Base-by-base conservation (phyloP, 2,888 invertebrate genomes). In the Sepiola atlantica region DNA sequence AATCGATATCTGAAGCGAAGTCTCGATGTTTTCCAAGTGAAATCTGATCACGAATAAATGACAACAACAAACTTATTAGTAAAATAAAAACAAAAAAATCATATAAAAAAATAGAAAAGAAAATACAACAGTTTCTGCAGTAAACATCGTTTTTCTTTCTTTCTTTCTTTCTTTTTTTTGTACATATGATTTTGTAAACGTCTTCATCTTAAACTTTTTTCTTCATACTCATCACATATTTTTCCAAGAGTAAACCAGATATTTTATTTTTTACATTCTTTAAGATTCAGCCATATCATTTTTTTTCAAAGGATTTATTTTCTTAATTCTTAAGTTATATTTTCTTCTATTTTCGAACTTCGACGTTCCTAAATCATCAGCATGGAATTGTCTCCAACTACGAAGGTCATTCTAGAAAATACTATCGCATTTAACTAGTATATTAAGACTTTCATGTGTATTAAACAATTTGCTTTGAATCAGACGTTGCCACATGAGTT, bases 1-100 rank as follows among this genome's bases (percentile, higher is more conserved):
- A 54, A 55, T 93, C 54, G 21, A 93, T 93, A 55, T 93, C 32
- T n/a, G 93, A 93, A 32, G 55, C 35, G n/a, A 32, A 28, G 32
- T 93, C 93, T 54, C 28, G 28, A 55, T 93, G 55, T 93, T 93
- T 93, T 93, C 55, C 93, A 93, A 54, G 45, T 93, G 93, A 93
- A 93, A 57, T 54, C 35, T 93, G 93, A 32, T 57, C 54, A 93
- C 55, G 28, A 20, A 93, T 55, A 54, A 54, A 92, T 45, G 24
- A 45, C 21, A 28, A 35, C 14, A 20, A 28, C 32, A 54, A 93
- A 21, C 20, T 54, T 45, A 35, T 54, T 32, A 54, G 24, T 20
- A 16, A 77, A n/a, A 18, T 12, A 45, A 45, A 45, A 45, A 45
- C 8, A 45, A 4, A 45, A 45, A 45, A 45, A 45, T 45, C 45